Evolutionary conservation across 2,888 invertebrate species (phyloP).

Genomic region (Orgyia antiqua): DNA sequence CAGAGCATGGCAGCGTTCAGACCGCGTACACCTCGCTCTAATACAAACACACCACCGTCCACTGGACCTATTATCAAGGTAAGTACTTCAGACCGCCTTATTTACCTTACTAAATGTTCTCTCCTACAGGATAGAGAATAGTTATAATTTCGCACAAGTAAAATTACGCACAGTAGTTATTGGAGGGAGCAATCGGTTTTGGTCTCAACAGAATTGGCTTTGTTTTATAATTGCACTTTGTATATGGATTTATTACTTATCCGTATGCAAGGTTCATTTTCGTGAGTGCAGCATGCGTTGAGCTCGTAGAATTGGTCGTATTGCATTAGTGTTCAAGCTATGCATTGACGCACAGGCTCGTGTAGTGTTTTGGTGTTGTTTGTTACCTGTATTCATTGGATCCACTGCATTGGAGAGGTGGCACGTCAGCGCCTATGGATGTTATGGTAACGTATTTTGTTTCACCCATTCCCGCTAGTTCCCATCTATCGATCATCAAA

Average conservation of each 20-base stretch:
- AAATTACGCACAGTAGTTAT: conserved; percentile 70
- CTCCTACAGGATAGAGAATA: conserved; percentile 59
- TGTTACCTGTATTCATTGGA: conserved; percentile 60
- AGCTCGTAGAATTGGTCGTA: conserved; percentile 75
- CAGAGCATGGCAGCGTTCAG: conserved; percentile 99
- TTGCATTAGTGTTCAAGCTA: conserved; percentile 74
- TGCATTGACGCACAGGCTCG: conserved; percentile 70
- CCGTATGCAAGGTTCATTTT: conserved; percentile 68
- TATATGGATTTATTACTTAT: conserved; percentile 56
- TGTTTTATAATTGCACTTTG: conserved; percentile 60
- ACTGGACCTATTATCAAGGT: conserved; percentile 98
- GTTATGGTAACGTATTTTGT: conserved; percentile 72
- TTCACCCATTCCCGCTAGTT: conserved; percentile 59
- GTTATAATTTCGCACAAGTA: conserved; percentile 66
- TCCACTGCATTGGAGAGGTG: conserved; percentile 76
- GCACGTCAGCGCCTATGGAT: conserved; percentile 71
- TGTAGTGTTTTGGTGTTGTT: conserved; percentile 75
- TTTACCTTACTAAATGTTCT: conserved; percentile 31
- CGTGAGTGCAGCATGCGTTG: conserved; percentile 72
- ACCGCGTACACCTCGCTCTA: conserved; percentile 93
- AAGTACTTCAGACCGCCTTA: conserved; percentile 44
- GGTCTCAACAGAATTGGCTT: conserved; percentile 54
- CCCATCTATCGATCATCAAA: conserved; percentile 55
- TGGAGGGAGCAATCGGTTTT: conserved; percentile 73
- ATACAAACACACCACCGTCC: conserved; percentile 82